These are phyloP conservation scores for Tetrao urogallus DNA, from an alignment of 2,113 vertebrate species.

Conservation along the genomic window DNA sequence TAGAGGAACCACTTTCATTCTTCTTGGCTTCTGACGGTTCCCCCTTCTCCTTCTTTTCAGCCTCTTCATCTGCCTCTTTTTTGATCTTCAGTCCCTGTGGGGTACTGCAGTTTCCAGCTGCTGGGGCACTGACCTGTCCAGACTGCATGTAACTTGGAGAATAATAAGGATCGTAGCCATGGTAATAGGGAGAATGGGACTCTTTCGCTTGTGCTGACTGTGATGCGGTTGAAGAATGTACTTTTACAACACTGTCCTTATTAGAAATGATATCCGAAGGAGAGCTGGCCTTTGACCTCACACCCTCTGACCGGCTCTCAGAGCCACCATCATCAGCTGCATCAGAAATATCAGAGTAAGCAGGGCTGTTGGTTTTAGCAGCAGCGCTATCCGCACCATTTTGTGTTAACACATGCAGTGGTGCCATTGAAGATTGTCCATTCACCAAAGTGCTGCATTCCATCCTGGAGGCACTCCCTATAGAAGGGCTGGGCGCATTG, in stretches of 20 bases:
- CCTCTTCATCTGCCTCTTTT: conserved; percentile 87
- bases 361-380: conserved; percentile 94
- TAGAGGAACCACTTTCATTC: conserved; percentile 76
- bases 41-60: conserved; percentile 85
- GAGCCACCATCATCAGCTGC: conserved; percentile 94
- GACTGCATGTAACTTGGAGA: conserved; percentile 92
- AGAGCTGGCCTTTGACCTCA: conserved; percentile 89
- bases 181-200: conserved; percentile 91
- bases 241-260: conserved; percentile 85
- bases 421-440: conserved; percentile 80
- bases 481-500: conserved; percentile 98
- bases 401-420: conserved; percentile 81
- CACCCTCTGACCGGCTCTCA: conserved; percentile 89
- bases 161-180: conserved; percentile 95
- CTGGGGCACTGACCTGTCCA: conserved; percentile 81
- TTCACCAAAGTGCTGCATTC: conserved; percentile 87
- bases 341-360: conserved; percentile 98
- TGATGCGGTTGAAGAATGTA: conserved; percentile 79
- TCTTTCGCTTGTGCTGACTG: conserved; percentile 86
- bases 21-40: conserved; percentile 88
- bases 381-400: conserved; percentile 80
- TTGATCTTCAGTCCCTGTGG: conserved; percentile 87
- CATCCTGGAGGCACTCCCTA: conserved; percentile 90
- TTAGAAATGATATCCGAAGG: conserved; percentile 85
- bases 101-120: conserved; percentile 80